Evolutionary conservation across 2,113 vertebrate genomes (phyloP).

Genomic region (Deroptyus accipitrinus): DNA sequence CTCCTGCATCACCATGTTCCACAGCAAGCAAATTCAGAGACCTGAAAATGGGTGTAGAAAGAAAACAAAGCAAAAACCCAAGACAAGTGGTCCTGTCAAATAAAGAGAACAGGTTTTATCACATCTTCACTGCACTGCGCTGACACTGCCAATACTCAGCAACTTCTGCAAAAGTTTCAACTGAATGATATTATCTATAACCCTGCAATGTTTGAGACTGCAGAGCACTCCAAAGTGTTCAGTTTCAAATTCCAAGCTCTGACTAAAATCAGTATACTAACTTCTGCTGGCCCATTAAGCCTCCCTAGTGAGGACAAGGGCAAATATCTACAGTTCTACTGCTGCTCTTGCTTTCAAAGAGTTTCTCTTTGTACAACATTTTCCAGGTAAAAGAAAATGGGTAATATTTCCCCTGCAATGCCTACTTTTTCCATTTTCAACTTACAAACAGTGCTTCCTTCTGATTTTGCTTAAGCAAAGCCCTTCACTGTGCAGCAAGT

Average conservation of each 20-base stretch:
- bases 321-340: not conserved
- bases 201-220: not conserved
- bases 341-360: not conserved
- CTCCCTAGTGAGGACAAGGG: not conserved
- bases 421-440: not conserved
- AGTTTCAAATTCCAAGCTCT: not conserved
- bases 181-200: not conserved
- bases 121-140: not conserved
- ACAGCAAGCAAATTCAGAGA: not conserved
- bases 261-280: not conserved
- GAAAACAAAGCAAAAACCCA: not conserved
- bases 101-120: not conserved
- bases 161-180: not conserved
- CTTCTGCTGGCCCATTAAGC: not conserved
- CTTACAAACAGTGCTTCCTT: not conserved
- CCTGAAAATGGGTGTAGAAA: not conserved
- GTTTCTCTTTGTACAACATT: not conserved
- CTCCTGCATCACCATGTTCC: not conserved
- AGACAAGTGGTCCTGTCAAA: not conserved
- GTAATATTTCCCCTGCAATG: not conserved
- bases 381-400: not conserved
- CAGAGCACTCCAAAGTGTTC: not conserved
- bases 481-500: not conserved
- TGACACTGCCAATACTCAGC: not conserved
- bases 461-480: not conserved